Evolutionary conservation across 2,888 invertebrate species (phyloP).

Genomic region (Nebria brevicollis): DNA sequence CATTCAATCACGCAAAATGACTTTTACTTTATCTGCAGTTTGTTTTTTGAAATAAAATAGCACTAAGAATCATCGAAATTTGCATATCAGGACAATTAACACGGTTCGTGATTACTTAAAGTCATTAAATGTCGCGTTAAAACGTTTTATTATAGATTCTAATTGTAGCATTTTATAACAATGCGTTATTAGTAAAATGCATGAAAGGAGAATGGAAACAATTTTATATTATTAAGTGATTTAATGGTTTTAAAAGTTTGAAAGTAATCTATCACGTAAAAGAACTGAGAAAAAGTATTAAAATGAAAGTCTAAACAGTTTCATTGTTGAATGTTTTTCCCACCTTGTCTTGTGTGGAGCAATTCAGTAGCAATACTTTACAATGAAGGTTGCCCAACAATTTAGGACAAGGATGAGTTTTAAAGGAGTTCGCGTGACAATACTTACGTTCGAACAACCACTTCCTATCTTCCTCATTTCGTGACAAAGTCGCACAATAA

Average conservation of each 20-base stretch:
- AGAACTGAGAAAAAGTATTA: neutral
- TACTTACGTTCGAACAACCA: neutral
- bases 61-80: no score
- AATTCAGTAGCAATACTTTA: neutral
- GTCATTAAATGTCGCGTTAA: no score
- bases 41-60: no score
- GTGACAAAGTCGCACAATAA: neutral
- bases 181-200: neutral
- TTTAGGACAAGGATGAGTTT: slow-evolving; percentile 1
- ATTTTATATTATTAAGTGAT: neutral
- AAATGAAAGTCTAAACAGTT: neutral
- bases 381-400: neutral
- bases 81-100: no score
- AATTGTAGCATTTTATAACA: neutral
- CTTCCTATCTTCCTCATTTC: neutral
- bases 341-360: neutral
- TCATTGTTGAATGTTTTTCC: neutral
- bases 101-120: no score
- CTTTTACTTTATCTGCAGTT: no score
- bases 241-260: neutral
- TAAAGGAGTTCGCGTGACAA: neutral
- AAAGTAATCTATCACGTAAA: neutral
- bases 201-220: neutral
- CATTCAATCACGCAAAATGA: no score
- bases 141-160: no score